These are phyloP conservation scores for Wasmannia auropunctata DNA, from an alignment of 1,140 invertebrate genomes.

Conservation along the genomic window DNA sequence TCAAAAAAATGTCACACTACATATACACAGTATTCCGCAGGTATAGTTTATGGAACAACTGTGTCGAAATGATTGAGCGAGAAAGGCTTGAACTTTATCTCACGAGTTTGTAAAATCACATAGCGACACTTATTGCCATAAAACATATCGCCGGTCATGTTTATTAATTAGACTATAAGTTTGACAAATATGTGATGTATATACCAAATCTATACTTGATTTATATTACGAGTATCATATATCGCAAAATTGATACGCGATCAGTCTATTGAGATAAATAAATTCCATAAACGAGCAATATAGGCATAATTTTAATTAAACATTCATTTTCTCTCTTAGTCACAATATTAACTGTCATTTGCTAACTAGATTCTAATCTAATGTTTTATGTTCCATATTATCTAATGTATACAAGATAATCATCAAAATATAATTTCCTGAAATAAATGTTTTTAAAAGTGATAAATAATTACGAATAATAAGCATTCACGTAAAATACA, in stretches of 20 bases:
- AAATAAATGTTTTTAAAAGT: background rate
- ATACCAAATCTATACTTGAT: background rate
- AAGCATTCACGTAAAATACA: background rate
- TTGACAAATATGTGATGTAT: constrained; percentile 17
- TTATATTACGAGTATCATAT: background rate
- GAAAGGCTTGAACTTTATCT: constrained; percentile 7
- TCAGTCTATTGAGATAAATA: background rate
- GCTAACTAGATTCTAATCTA: background rate
- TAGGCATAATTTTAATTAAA: constrained; percentile 25
- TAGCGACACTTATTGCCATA: constrained; percentile 7
- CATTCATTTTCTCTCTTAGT: background rate
- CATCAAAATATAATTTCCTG: background rate
- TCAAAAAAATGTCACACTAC: background rate
- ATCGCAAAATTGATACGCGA: background rate
- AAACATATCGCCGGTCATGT: background rate
- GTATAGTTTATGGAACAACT: constrained; percentile 4
- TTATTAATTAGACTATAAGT: constrained; percentile 28
- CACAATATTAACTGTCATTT: background rate
- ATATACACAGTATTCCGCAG: background rate
- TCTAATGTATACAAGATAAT: background rate
- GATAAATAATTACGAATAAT: background rate
- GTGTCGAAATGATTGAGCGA: background rate
- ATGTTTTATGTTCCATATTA: background rate
- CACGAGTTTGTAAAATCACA: constrained; percentile 11
- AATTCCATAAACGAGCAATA: background rate